Percentiles rank a stretch among this genome's conserved stretches.
phyloP scores from a whole-genome alignment of 1,140 invertebrate species.

The Heterodera carotae region DNA sequence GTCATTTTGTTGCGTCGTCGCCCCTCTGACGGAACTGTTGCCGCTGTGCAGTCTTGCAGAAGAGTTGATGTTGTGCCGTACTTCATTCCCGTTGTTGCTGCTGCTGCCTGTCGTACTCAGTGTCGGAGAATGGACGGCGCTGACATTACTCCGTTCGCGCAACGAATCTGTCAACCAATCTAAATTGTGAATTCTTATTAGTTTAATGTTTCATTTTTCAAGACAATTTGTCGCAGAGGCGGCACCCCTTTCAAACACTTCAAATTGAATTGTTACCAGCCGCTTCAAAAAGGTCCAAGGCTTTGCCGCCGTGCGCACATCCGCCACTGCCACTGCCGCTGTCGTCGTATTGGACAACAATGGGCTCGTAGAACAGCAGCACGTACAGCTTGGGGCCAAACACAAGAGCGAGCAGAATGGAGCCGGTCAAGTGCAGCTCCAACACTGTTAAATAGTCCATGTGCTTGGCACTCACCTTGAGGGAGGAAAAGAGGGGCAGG shows the following conservation, averaged over 20 bases:
- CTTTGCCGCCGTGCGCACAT: conserved; percentile 9
- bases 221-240: too few species aligned
- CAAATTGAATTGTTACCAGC: background rate
- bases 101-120: background rate
- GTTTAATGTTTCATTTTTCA: too few species aligned
- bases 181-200: conserved; percentile 4
- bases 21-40: background rate
- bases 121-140: conserved; percentile 11
- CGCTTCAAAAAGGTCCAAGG: conserved; percentile 21
- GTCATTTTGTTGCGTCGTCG: background rate
- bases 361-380: conserved; percentile 61
- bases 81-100: background rate
- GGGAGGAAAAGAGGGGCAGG: background rate
- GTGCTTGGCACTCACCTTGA: conserved; percentile 12
- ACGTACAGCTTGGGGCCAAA: conserved; percentile 65
- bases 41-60: background rate
- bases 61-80: background rate
- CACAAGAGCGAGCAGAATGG: conserved; percentile 54
- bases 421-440: conserved; percentile 55
- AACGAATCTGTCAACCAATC: background rate
- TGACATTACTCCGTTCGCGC: background rate
- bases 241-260: too few species aligned
- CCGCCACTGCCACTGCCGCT: too few species aligned
- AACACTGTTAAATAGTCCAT: conserved; percentile 52
- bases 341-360: conserved; percentile 59